Base-by-base conservation (phyloP, 2,113 vertebrate species). In the Sorex fumeus region DNA sequence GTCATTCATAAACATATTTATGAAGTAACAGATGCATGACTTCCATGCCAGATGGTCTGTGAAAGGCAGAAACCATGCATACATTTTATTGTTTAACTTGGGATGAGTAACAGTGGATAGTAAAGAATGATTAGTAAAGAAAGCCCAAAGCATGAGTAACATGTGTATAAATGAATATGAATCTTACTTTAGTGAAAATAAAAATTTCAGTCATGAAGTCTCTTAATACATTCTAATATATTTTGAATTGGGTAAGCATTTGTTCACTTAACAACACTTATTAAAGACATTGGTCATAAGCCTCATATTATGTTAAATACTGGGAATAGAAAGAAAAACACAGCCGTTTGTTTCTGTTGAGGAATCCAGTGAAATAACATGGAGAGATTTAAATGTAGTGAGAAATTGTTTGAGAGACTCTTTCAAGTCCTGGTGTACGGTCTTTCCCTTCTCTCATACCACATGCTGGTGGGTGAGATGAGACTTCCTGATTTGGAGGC, bases 11-110 rank as follows among this genome's bases (percentile, higher is more conserved):
- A 77, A 6, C 62, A 50, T 75, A 47, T 67, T 57, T 67, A 23
- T 76, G 78, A 84, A 78, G 50, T 19, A 57, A 82, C 16, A n/a
- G 13, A 66, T 60, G 50, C 9, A 28, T 53, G 53, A 34, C 23
- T 11, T 89, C 60, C 6, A 28, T 79, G 30, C 71, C 81, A 86
- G 76, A 53, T 69, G 74, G 36, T 10, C 60, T 90, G 53, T 50
- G 87, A 90, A n/a, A 80, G 16, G n/a, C 43, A 90, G 78, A 90
- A 87, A 87, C 75, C 36, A 72, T 60, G 74, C 83, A 84, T 19
- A 50, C 28, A 60, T 81, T 90, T 91, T 76, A 62, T 28, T 80
- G 40, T 78, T 21, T 8, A 47, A 7, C 4, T 84, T 87, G 70
- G 36, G 8, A 5, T 77, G 53, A 66, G 36, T 64, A 66, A 43